Conservation (phyloP, 2,113 vertebrate genomes). For the Donacobius atricapilla region DNA sequence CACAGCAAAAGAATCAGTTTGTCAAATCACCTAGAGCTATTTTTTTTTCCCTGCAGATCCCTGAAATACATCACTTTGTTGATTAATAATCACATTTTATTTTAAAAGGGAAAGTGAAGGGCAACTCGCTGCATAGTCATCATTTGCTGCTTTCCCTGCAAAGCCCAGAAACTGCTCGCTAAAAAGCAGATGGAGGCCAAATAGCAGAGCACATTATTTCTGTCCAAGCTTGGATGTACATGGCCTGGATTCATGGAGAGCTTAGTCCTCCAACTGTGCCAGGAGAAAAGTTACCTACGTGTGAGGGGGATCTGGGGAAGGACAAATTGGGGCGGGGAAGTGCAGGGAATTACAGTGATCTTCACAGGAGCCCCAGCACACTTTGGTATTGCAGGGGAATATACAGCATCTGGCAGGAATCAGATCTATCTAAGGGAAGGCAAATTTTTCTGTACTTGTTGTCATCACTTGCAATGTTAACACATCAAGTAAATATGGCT, state of each 20-base stretch:
- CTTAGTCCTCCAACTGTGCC: not conserved
- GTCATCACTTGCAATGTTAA: not conserved
- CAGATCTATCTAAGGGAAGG: not conserved
- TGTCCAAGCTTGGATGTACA: not conserved
- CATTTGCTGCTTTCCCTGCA: not conserved
- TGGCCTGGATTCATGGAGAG: not conserved
- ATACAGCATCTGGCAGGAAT: not conserved
- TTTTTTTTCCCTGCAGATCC: not conserved
- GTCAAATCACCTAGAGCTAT: conserved; percentile 21
- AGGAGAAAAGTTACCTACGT: not conserved
- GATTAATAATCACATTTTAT: conserved; percentile 48
- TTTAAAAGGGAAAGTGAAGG: conserved; percentile 35
- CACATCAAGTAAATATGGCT: not conserved
- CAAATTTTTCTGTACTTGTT: not conserved
- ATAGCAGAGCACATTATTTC: not conserved
- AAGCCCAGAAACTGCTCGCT: not conserved
- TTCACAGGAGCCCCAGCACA: not conserved
- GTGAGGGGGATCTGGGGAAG: not conserved
- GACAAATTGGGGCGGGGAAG: rapidly evolving
- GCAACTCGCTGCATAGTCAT: not conserved
- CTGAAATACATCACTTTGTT: conserved; percentile 1
- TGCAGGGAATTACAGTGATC: not conserved
- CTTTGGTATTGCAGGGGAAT: not conserved
- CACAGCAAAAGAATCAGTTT: conserved; percentile 8
- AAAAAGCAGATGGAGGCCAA: not conserved